Conservation (phyloP, 2,888 invertebrate species). For the Hypselothyrea guttata region DNA sequence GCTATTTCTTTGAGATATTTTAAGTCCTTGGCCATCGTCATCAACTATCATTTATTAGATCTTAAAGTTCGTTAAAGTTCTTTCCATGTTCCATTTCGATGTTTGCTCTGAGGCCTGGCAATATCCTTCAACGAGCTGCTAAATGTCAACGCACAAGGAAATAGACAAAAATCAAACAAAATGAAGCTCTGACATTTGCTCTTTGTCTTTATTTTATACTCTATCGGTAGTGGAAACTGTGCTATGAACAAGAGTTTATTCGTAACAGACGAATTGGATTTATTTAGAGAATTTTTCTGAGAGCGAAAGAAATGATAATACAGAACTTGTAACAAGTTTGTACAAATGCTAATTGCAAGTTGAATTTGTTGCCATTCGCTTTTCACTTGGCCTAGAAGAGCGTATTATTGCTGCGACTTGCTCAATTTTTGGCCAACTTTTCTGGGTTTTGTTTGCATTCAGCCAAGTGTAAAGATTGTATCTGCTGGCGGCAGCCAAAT, state of each 20-base stretch:
- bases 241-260: too few relatives aligned
- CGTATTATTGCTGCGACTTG: neutral
- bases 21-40: too few relatives aligned
- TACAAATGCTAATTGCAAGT: too few relatives aligned
- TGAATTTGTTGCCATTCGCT: too few relatives aligned
- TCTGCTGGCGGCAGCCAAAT: slow-evolving; percentile 25
- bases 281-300: too few relatives aligned
- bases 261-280: too few relatives aligned
- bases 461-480: slow-evolving; percentile 25
- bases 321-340: too few relatives aligned
- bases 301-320: too few relatives aligned
- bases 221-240: too few relatives aligned
- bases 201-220: neutral
- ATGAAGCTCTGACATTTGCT: neutral
- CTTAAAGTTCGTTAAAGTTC: slow-evolving; percentile 1
- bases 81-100: slow-evolving; percentile 3
- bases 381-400: too few relatives aligned
- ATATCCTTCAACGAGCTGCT: slow-evolving; percentile 10
- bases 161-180: neutral
- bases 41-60: too few relatives aligned
- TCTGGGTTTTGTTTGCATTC: slow-evolving; percentile 1
- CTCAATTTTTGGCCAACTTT: neutral
- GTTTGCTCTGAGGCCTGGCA: slow-evolving; percentile 24
- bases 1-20: too few relatives aligned
- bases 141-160: slow-evolving; percentile 31